Percentiles rank a stretch among this genome's conserved stretches.
phyloP scores from a whole-genome alignment of 1,140 invertebrate genomes.

The Hycleus phaleratus region DNA sequence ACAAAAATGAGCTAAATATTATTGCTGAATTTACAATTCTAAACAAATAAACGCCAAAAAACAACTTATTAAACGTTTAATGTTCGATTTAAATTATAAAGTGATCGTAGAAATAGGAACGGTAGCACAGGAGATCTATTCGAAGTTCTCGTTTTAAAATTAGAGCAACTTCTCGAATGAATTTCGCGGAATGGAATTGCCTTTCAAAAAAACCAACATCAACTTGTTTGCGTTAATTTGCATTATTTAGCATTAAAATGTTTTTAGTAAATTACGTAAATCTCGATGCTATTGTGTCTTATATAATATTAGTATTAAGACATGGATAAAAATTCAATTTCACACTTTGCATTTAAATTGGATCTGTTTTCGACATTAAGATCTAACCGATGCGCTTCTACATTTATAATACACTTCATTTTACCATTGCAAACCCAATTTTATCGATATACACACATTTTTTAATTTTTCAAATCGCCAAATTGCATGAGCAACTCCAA shows the following conservation, averaged over 20 bases:
- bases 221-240: slow-evolving; percentile 20
- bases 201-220: slow-evolving; percentile 15
- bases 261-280: slow-evolving; percentile 15
- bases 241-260: slow-evolving; percentile 22
- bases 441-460: too few species aligned
- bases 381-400: neutral
- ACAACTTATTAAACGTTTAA: too few species aligned
- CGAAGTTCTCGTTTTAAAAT: slow-evolving; percentile 6
- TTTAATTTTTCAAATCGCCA: too few species aligned
- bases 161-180: slow-evolving; percentile 13
- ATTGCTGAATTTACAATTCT: too few species aligned
- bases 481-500: too few species aligned
- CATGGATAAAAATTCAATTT: slow-evolving; percentile 14
- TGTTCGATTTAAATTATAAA: neutral
- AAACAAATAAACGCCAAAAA: too few species aligned
- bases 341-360: slow-evolving; percentile 14
- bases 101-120: neutral
- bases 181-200: slow-evolving; percentile 18
- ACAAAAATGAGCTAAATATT: too few species aligned
- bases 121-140: neutral
- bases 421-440: neutral
- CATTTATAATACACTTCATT: slow-evolving; percentile 7
- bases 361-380: slow-evolving; percentile 2
- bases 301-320: slow-evolving; percentile 13
- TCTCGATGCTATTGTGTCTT: slow-evolving; percentile 11